Conservation (phyloP, 2,113 vertebrate species). For the Terrapene triunguis region DNA sequence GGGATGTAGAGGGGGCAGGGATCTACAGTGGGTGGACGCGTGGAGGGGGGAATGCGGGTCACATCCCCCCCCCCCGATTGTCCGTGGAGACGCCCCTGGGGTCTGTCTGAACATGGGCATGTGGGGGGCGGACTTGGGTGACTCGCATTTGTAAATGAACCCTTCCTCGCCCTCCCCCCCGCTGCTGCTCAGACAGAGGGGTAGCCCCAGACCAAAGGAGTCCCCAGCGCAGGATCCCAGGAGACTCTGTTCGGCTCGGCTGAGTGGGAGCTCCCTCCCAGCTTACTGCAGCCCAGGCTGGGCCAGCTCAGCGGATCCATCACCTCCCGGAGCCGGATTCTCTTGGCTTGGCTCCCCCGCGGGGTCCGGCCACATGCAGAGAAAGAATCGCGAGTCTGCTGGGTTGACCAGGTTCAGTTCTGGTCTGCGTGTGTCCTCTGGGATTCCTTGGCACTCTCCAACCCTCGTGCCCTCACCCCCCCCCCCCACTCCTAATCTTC, state of each 20-base stretch:
- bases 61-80: background rate
- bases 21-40: background rate
- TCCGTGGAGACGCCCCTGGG: background rate
- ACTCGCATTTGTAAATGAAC: background rate
- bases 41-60: background rate
- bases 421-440: background rate
- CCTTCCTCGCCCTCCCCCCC: background rate
- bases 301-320: too few relatives aligned
- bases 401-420: background rate
- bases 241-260: background rate
- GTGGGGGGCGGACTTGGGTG: background rate
- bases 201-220: background rate
- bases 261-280: background rate
- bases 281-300: background rate
- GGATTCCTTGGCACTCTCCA: background rate
- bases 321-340: background rate
- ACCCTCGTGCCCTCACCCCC: background rate
- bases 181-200: background rate
- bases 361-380: background rate
- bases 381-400: background rate
- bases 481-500: too few relatives aligned
- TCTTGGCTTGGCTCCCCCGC: background rate
- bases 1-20: conserved; percentile 65
- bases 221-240: background rate
- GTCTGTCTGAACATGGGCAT: background rate